phyloP scores from a whole-genome alignment of 2,113 vertebrate species.

The Paraplagusia blochii region DNA sequence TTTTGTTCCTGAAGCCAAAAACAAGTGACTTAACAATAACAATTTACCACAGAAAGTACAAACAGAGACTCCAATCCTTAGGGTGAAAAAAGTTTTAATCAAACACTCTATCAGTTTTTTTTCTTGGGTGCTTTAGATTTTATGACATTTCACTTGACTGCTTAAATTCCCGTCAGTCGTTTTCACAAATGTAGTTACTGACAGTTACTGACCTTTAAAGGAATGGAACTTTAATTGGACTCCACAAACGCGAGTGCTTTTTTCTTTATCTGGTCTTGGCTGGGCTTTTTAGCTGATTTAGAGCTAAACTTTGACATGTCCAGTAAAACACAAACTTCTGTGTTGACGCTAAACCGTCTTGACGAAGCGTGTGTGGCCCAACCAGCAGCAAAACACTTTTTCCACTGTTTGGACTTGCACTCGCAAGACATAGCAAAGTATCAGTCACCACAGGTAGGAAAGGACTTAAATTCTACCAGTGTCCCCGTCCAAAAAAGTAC shows the following conservation, averaged over 20 bases:
- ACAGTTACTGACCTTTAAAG: slow-evolving; percentile 56
- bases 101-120: slow-evolving; percentile 29
- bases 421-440: no score
- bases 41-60: slow-evolving; percentile 31
- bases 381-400: slow-evolving; percentile 35
- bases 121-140: slow-evolving; percentile 45
- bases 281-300: slow-evolving; percentile 20
- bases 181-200: slow-evolving; percentile 38
- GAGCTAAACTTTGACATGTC: slow-evolving; percentile 26
- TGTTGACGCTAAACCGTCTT: slow-evolving; percentile 18
- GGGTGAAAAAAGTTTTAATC: slow-evolving; percentile 25
- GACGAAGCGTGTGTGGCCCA: slow-evolving; percentile 18
- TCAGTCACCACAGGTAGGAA: no score
- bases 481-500: no score
- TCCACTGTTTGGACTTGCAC: slow-evolving; percentile 15
- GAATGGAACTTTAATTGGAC: slow-evolving; percentile 17
- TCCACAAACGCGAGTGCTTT: slow-evolving; percentile 12
- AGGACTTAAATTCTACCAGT: no score
- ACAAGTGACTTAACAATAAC: slow-evolving; percentile 26
- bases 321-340: slow-evolving; percentile 34
- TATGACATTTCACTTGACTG: slow-evolving; percentile 40
- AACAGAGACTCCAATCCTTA: slow-evolving; percentile 24
- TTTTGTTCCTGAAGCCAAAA: neutral
- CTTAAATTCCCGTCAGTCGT: slow-evolving; percentile 20
- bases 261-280: slow-evolving; percentile 21